These are phyloP conservation scores for Drosophila incognita DNA, from an alignment of 2,888 invertebrate genomes.

Conservation along the genomic window DNA sequence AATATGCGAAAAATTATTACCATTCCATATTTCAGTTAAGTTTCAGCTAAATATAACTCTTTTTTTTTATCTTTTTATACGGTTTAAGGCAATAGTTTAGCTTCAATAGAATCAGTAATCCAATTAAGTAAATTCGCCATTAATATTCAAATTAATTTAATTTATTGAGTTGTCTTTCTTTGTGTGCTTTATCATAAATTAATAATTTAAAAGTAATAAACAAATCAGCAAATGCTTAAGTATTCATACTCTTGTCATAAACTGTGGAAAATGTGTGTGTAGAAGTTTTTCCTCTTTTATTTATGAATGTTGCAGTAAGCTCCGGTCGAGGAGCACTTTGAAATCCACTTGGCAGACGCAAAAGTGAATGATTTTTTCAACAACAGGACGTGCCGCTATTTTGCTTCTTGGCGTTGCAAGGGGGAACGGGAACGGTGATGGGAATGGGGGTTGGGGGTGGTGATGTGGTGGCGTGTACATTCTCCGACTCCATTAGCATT, in stretches of 20 bases:
- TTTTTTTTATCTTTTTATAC: background rate
- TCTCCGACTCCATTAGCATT: conserved; percentile 8
- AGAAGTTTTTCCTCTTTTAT: background rate
- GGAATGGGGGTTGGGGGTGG: background rate
- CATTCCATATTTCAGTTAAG: background rate
- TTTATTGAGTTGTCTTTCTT: background rate
- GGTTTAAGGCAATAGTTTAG: background rate
- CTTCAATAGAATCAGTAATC: conserved; percentile 1
- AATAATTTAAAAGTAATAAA: background rate
- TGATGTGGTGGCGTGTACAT: conserved; percentile 3
- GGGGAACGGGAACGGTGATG: background rate
- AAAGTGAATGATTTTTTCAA: conserved; percentile 41
- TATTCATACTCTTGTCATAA: background rate
- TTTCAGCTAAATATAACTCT: background rate
- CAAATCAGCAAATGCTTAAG: background rate
- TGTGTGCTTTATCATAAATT: conserved; percentile 1
- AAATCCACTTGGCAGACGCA: background rate
- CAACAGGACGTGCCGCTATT: conserved; percentile 1
- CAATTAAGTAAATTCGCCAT: background rate
- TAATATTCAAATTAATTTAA: background rate
- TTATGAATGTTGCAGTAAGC: background rate
- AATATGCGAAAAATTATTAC: background rate
- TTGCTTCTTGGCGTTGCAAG: background rate
- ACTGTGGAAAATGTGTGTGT: background rate
- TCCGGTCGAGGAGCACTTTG: background rate